These are phyloP conservation scores for Alviniconcha marisindica DNA, from an alignment of 1,140 invertebrate genomes.

Conservation along the genomic window DNA sequence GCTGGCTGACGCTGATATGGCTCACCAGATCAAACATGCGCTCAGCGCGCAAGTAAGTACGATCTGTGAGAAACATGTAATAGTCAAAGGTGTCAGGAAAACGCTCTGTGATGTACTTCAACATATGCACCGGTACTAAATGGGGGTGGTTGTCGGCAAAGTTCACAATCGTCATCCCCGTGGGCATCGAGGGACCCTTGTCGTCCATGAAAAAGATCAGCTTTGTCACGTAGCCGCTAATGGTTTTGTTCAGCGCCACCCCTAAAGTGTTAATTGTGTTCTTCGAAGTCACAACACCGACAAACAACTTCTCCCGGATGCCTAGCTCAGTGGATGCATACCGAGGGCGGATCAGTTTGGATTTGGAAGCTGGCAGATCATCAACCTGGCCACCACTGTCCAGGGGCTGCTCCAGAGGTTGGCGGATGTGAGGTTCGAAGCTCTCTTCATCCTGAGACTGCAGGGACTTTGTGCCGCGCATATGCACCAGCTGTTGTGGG, in stretches of 20 bases:
- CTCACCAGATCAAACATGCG: conserved; percentile 83
- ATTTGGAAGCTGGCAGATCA: conserved; percentile 21
- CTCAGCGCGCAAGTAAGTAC: conserved; percentile 86
- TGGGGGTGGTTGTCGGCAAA: conserved; percentile 71
- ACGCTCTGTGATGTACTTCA: conserved; percentile 93
- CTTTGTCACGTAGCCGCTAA: conserved; percentile 87
- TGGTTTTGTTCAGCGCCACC: conserved; percentile 87
- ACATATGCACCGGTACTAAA: conserved; percentile 79
- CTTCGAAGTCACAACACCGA: conserved; percentile 87
- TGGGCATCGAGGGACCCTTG: conserved; percentile 75
- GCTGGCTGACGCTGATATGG: conserved; percentile 87
- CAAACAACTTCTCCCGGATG: conserved; percentile 91
- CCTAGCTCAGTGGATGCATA: conserved; percentile 96
- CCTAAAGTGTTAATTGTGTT: conserved; percentile 84
- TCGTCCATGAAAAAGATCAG: conserved; percentile 86
- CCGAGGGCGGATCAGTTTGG: conserved; percentile 82
- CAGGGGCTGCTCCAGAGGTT: conserved; percentile 37
- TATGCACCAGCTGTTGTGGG: conserved; percentile 54
- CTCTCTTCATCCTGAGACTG: conserved; percentile 42
- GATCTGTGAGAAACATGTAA: conserved; percentile 90
- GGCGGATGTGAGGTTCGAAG: conserved; percentile 45
- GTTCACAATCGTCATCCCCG: conserved; percentile 70
- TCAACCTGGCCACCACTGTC: conserved; percentile 4
- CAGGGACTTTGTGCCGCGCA: conserved; percentile 55
- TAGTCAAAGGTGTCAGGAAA: conserved; percentile 93